Evolutionary conservation across 2,797 vertebrate genomes (phyloP), one percentile per base, ranked within the genome.

Genomic region (Chromis chromis): DNA sequence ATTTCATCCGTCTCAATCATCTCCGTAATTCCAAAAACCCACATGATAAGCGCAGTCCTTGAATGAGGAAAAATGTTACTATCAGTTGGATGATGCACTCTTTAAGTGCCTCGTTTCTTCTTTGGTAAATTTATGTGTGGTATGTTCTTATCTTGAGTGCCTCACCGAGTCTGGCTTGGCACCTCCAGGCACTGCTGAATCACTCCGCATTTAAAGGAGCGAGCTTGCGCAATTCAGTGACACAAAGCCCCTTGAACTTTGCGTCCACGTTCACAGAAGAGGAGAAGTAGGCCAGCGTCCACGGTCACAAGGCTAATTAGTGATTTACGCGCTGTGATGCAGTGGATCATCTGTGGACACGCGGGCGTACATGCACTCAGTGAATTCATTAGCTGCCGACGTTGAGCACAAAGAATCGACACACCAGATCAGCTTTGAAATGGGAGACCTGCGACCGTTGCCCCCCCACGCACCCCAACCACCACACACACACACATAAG

Each of bases 251-350:
- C 69, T 65, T 88, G 77, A 83, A 84, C 76, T 31, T 25, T 25
- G 39, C 48, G 16, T 44, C 69, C 68, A 55, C 74, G 27, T 21
- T 28, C 61, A 33, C 58, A 78, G 58, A 86, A 70, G 79, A 83
- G 64, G 82, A 91, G 85, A 90, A 90, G 55, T 85, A 71, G 84
- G 85, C 62, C 86, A 81, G 74, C 64, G 17, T 83, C 74, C 28
- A 40, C 39, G 69, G 86, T 89, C 88, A 86, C 64, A 85, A 88
- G 82, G 85, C 86, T 90, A 90, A 91, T 92, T 86, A 86, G 84
- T 73, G 75, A 83, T 83, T 88, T 87, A 66, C 64, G 12, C 75
- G 17, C 69, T 3, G 70, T 53, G 21, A 70, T 70, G 72, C 59
- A 39, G 53, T 74, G 71, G 80, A 78, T 88, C 84, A 66, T 70